Conservation (phyloP, 53 echinoderm and acorn worm species). For the Mesocentrotus franciscanus region DNA sequence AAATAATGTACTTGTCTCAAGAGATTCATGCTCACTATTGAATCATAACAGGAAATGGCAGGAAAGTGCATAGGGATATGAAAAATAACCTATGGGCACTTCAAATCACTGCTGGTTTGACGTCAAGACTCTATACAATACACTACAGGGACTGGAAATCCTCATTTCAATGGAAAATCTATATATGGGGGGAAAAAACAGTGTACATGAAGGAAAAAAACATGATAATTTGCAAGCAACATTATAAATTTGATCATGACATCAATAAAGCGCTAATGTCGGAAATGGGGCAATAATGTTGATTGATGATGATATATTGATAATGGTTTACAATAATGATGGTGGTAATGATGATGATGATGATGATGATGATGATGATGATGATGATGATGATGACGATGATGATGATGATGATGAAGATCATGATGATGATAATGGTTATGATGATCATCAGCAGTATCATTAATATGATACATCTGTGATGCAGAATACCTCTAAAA, state of each 20-base stretch:
- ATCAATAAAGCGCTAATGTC: not conserved
- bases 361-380: slow-evolving; percentile 26
- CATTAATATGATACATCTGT: too few relatives aligned
- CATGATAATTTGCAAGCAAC: not conserved
- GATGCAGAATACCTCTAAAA: too few relatives aligned
- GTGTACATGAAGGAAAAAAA: not conserved
- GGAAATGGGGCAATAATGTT: not conserved
- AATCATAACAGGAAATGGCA: not conserved
- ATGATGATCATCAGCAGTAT: slow-evolving; percentile 19
- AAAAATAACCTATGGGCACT: not conserved
- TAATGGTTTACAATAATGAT: not conserved
- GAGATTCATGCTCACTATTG: too few relatives aligned
- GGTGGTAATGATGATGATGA: slow-evolving; percentile 1
- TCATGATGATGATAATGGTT: not conserved
- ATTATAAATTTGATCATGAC: not conserved
- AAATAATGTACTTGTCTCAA: too few relatives aligned
- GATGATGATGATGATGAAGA: slow-evolving; percentile 32
- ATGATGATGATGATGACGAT: slow-evolving; percentile 41
- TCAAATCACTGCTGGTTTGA: not conserved
- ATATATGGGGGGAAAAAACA: not conserved
- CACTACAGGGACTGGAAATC: not conserved
- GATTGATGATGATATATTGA: not conserved
- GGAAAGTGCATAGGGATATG: not conserved
- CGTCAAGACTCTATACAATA: not conserved
- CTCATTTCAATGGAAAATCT: not conserved